phyloP scores from a whole-genome alignment of 2,797 vertebrate species.

The Australoheros facetus region DNA sequence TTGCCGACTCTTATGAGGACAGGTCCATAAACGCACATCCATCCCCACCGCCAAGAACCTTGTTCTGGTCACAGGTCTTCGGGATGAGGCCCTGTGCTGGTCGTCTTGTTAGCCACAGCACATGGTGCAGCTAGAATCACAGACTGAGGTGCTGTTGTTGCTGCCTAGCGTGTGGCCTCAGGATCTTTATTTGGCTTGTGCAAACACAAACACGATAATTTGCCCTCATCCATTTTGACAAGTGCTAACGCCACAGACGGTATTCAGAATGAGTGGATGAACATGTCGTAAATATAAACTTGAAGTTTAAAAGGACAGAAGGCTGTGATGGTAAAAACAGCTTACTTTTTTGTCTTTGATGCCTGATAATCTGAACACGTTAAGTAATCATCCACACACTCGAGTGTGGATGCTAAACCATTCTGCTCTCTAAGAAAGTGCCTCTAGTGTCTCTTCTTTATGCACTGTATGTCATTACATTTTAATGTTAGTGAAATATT shows the following conservation, averaged over 20 bases:
- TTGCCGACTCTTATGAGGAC: background rate
- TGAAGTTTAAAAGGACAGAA: background rate
- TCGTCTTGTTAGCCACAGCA: background rate
- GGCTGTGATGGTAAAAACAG: background rate
- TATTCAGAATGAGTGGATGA: slow-evolving; percentile 1
- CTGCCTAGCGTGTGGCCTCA: too few species aligned
- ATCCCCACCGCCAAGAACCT: background rate
- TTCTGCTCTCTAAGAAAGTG: slow-evolving; percentile 12
- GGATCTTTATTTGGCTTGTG: too few species aligned
- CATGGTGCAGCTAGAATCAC: background rate
- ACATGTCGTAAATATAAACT: background rate
- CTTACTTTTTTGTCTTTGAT: slow-evolving; percentile 5
- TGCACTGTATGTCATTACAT: slow-evolving; percentile 28
- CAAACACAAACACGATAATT: slow-evolving; percentile 54
- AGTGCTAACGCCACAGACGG: background rate
- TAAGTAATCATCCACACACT: slow-evolving; percentile 37
- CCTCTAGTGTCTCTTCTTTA: slow-evolving; percentile 11
- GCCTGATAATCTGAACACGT: slow-evolving; percentile 15
- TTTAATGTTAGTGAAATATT: slow-evolving; percentile 69
- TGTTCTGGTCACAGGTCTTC: background rate
- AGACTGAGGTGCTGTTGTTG: background rate
- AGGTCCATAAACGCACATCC: background rate
- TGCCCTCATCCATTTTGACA: slow-evolving; percentile 39
- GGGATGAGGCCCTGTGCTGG: background rate
- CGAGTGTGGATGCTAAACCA: slow-evolving; percentile 17